A percentile compares a stretch with the other conserved stretches of the same genome.
Conservation (phyloP, 1,140 invertebrate genomes). For the Asobara japonica region DNA sequence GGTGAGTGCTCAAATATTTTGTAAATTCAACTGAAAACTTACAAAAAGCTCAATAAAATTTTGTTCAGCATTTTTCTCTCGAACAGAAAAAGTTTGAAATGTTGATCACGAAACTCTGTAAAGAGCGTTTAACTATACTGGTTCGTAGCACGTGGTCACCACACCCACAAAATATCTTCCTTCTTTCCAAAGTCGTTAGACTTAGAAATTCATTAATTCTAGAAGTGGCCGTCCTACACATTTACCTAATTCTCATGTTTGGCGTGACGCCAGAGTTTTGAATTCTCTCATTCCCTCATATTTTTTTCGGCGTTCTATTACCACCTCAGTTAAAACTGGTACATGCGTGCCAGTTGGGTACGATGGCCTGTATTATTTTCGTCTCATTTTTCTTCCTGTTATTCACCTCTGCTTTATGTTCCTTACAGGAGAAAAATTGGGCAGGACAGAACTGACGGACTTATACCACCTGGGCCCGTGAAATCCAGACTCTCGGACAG, state of each 20-base stretch:
- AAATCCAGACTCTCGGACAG: constrained; percentile 37
- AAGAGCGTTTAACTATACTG: too few relatives aligned
- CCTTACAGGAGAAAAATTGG: constrained; percentile 20
- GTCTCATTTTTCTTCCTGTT: not conserved
- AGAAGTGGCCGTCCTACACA: too few relatives aligned
- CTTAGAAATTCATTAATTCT: too few relatives aligned
- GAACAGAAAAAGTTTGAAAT: too few relatives aligned
- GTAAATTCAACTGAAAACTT: too few relatives aligned
- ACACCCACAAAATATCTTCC: too few relatives aligned
- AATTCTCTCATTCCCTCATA: constrained; percentile 14
- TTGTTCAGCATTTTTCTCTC: too few relatives aligned
- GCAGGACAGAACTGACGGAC: constrained; percentile 25
- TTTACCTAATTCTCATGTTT: constrained; percentile 21
- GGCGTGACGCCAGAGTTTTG: constrained; percentile 37
- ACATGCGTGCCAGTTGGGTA: constrained; percentile 31
- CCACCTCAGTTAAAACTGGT: constrained; percentile 15
- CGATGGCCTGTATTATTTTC: constrained; percentile 12
- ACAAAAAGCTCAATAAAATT: too few relatives aligned
- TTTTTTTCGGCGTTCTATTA: constrained; percentile 9
- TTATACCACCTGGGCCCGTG: constrained; percentile 30
- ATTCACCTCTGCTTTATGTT: constrained; percentile 4
- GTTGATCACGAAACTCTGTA: too few relatives aligned
- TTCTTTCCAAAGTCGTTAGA: too few relatives aligned
- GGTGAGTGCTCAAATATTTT: too few relatives aligned
- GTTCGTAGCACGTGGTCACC: too few relatives aligned